Evolutionary conservation across 2,888 invertebrate genomes (phyloP).

Genomic region (Sarcophaga carnaria): DNA sequence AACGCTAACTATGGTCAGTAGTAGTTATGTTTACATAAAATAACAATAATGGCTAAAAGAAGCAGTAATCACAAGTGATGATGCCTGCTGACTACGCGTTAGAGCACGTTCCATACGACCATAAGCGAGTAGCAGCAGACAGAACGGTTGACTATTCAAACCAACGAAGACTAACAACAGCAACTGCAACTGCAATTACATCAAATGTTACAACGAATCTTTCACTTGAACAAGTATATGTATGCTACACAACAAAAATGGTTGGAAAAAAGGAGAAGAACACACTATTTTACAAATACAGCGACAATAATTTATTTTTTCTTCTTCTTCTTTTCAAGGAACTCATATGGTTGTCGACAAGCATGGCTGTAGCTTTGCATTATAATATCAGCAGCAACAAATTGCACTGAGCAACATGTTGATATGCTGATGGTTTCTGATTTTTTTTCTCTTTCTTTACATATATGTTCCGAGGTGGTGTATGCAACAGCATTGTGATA

Average conservation of each 20-base stretch:
- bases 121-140: slow-evolving; percentile 30
- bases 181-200: slow-evolving; percentile 3
- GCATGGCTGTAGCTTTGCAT: slow-evolving; percentile 51
- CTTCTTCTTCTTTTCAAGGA: slow-evolving; percentile 55
- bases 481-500: slow-evolving; percentile 16
- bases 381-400: slow-evolving; percentile 58
- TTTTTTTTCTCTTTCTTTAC: too few species aligned
- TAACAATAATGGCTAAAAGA: slow-evolving; percentile 59
- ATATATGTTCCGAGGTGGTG: not conserved
- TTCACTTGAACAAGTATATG: slow-evolving; percentile 30
- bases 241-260: slow-evolving; percentile 47
- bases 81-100: slow-evolving; percentile 69
- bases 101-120: slow-evolving; percentile 64
- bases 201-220: slow-evolving; percentile 53
- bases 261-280: slow-evolving; percentile 24
- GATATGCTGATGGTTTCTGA: slow-evolving; percentile 55
- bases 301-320: slow-evolving; percentile 58
- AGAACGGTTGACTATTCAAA: not conserved
- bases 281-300: slow-evolving; percentile 43
- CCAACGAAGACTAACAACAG: slow-evolving; percentile 25
- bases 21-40: slow-evolving; percentile 67
- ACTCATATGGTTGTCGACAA: slow-evolving; percentile 68
- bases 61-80: slow-evolving; percentile 67
- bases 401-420: slow-evolving; percentile 58
- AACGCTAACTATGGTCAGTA: slow-evolving; percentile 66